These are phyloP conservation scores for Trichonephila clavata DNA, from an alignment of 1,140 invertebrate genomes.

Conservation along the genomic window DNA sequence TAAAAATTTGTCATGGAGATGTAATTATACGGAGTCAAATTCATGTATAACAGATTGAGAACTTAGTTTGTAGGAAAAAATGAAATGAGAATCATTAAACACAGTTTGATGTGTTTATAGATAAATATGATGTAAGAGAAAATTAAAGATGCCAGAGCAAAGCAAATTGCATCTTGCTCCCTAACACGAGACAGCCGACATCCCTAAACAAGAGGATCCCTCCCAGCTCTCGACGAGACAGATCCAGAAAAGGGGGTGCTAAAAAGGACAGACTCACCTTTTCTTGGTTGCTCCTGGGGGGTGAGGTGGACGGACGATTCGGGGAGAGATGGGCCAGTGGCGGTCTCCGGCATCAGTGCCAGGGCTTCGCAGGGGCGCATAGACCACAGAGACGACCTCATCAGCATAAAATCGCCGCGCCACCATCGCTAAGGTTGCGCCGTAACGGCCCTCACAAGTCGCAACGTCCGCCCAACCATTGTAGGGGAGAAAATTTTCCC, in stretches of 20 bases:
- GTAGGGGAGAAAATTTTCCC: constrained; percentile 11
- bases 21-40: too few relatives aligned
- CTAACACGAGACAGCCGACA: not conserved
- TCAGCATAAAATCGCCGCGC: constrained; percentile 61
- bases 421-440: constrained; percentile 34
- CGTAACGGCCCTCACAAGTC: constrained; percentile 1
- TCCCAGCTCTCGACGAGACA: not conserved
- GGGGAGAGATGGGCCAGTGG: constrained; percentile 38
- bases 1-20: too few relatives aligned
- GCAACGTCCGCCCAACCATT: constrained; percentile 45
- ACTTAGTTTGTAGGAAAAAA: too few relatives aligned
- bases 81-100: too few relatives aligned
- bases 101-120: too few relatives aligned
- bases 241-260: not conserved
- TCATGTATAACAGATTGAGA: too few relatives aligned
- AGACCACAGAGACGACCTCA: constrained; percentile 59
- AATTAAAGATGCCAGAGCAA: too few relatives aligned
- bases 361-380: constrained; percentile 33
- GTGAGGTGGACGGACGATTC: constrained; percentile 5
- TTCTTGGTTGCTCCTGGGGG: not conserved
- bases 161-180: too few relatives aligned
- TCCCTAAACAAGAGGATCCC: not conserved
- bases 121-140: too few relatives aligned
- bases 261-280: constrained; percentile 22
- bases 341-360: constrained; percentile 49